phyloP scores from a whole-genome alignment of 2,797 vertebrate genomes.

The Xenops minutus region DNA sequence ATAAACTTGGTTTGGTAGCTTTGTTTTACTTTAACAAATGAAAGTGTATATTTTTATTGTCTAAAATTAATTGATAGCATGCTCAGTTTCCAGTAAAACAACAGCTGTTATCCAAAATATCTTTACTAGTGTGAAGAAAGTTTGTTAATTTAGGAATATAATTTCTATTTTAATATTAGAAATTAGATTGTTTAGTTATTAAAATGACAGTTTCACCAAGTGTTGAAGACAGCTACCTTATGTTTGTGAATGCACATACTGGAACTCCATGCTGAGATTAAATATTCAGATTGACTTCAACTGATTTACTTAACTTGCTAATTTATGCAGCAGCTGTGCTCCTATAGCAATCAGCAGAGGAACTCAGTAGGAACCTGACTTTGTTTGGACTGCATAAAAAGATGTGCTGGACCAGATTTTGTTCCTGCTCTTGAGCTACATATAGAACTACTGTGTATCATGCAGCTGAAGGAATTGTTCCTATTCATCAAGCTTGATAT shows the following conservation, averaged over 20 bases:
- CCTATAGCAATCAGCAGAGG: neutral
- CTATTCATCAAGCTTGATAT: neutral
- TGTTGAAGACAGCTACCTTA: neutral
- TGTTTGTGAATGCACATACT: neutral
- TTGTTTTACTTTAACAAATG: neutral
- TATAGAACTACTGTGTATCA: neutral
- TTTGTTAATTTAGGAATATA: neutral
- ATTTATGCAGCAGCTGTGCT: neutral
- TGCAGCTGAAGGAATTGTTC: neutral
- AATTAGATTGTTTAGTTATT: neutral
- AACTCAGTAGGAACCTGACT: neutral
- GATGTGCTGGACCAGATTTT: neutral
- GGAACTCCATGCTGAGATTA: neutral
- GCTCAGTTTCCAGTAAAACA: neutral
- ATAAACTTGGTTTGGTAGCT: slow-evolving; percentile 39
- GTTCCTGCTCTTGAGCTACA: neutral
- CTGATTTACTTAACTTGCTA: neutral
- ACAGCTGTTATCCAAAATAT: neutral
- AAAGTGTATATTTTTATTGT: neutral
- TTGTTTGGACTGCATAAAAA: neutral
- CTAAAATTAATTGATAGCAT: neutral
- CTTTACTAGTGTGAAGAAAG: neutral
- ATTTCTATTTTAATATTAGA: neutral
- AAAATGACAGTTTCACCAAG: neutral
- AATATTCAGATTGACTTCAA: neutral